A percentile compares a stretch with the other conserved stretches of the same genome.
Evolutionary conservation across 1,140 invertebrate species (phyloP).

Genomic region (Drosophila burlai): DNA sequence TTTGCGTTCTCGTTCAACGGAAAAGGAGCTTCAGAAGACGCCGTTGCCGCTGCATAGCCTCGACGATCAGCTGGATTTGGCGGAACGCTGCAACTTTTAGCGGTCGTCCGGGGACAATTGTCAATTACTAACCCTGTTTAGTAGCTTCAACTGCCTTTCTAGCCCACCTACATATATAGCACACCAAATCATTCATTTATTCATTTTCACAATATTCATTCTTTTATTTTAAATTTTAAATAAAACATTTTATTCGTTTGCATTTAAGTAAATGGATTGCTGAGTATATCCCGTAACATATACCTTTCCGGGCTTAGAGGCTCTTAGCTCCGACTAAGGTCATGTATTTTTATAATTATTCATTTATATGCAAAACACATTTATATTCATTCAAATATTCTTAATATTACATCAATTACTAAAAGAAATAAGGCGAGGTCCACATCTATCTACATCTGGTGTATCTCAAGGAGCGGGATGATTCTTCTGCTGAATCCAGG

Average conservation of each 20-base stretch:
- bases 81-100: constrained; percentile 34
- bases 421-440: constrained; percentile 34
- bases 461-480: not conserved
- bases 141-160: constrained; percentile 43
- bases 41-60: constrained; percentile 45
- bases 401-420: constrained; percentile 22
- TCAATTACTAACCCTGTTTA: constrained; percentile 55
- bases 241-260: constrained; percentile 35
- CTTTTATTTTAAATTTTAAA: constrained; percentile 19
- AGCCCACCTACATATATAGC: constrained; percentile 19
- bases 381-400: constrained; percentile 7
- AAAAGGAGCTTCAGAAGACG: constrained; percentile 59
- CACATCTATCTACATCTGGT: constrained; percentile 3
- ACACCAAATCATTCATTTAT: constrained; percentile 16
- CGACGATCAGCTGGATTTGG: constrained; percentile 67
- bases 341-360: not conserved
- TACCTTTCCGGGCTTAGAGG: too few species aligned
- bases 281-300: not conserved
- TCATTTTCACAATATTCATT: constrained; percentile 17
- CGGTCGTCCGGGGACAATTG: constrained; percentile 28
- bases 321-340: too few species aligned
- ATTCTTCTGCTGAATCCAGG: constrained; percentile 3
- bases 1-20: constrained; percentile 65
- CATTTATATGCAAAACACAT: not conserved
- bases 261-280: not conserved